Evolutionary conservation across 2,797 vertebrate species (phyloP), one percentile per base, ranked within the genome.

Genomic region (Sarcoramphus papa): DNA sequence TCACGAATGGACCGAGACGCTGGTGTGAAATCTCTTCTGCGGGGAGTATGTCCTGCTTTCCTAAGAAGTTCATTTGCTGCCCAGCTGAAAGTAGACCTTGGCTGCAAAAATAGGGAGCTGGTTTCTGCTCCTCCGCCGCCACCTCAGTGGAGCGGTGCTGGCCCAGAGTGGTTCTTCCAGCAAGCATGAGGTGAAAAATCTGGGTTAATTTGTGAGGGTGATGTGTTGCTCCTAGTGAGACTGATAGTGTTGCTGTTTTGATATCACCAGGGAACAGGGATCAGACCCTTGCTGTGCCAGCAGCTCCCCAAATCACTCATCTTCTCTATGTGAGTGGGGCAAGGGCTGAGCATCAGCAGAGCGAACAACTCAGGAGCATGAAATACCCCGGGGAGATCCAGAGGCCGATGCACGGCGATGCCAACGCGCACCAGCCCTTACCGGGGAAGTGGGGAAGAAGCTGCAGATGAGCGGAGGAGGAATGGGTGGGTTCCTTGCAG

Each of bases 61-160:
- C 41, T 28, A 11, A 68, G 87, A 88, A 77, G 33, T 37, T 35
- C 20, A 14, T 91, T 82, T 84, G 62, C 22, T 91, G 37, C 45
- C 74, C 40, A 47, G 47, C 75, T 35, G 72, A 33, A 65, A 67
- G 75, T 45, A 82, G 41, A 74, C 3, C 48, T 47, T 9, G 48
- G 56, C 31, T 85, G 74, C 23, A 8, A 24, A 68, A 40, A 23
- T 0, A 8, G 0, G 0, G 48, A 67, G 48, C 40, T 41, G 59
- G 12, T 37, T 77, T 65, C 8, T 17, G 74, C 19, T 75, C 41
- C 53, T 73, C 40, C 1, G 6, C 59, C 23, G 21, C 28, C 0
- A 0, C 45, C 5, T 5, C 4, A 12, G 2, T 2, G 9, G 23
- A n/a, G 41, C 0, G 0, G 37, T 27, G 64, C 74, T 78, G 79